Evolutionary conservation across 1,140 invertebrate species (phyloP).

Genomic region (Solen grandis): DNA sequence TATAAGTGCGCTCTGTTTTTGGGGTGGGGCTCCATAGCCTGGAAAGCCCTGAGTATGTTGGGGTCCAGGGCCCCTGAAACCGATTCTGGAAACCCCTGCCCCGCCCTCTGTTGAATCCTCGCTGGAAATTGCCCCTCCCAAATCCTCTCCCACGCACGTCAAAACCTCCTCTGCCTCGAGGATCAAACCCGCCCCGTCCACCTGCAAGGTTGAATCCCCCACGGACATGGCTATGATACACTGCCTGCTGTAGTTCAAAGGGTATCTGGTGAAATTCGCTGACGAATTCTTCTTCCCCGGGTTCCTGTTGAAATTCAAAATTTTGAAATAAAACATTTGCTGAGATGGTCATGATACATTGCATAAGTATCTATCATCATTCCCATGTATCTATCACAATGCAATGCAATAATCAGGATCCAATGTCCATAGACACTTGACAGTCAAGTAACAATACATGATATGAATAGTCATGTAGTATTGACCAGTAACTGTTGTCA

Average conservation of each 20-base stretch:
- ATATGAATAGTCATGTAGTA: no score
- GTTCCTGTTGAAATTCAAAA: neutral
- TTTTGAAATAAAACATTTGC: no score
- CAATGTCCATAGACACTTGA: no score
- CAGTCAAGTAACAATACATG: no score
- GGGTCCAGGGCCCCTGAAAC: no score
- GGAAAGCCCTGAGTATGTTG: no score
- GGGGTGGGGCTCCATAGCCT: conserved; percentile 6
- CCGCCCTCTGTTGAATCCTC: conserved; percentile 8
- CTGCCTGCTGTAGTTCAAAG: neutral
- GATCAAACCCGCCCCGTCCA: neutral
- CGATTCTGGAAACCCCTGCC: no score
- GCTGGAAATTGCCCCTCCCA: neutral
- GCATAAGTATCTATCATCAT: no score
- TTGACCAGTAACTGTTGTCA: no score
- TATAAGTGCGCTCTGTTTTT: conserved; percentile 32
- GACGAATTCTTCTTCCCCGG: neutral
- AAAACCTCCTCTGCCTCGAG: neutral
- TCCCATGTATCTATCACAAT: no score
- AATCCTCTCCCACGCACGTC: neutral
- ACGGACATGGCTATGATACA: neutral
- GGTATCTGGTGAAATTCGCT: neutral
- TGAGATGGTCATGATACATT: no score
- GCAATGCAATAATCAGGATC: no score
- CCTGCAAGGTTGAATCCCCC: neutral